Percentiles rank a stretch among this genome's conserved stretches.
Evolutionary conservation across 2,113 vertebrate genomes (phyloP).

Genomic region (Cyanocitta stelleri): DNA sequence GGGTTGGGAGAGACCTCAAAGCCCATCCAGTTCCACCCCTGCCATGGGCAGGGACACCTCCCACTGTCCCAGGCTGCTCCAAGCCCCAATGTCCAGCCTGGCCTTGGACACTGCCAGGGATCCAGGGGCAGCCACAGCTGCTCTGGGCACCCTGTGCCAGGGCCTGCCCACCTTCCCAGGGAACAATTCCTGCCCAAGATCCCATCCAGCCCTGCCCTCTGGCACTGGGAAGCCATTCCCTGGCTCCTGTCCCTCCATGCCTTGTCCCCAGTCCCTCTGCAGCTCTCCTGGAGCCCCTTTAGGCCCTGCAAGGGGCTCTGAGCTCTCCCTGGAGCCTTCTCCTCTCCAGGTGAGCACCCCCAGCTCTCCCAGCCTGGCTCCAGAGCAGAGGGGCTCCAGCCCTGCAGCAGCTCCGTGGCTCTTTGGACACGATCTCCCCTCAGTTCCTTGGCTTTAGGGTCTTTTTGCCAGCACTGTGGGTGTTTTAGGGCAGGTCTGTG

Average conservation of each 20-base stretch:
- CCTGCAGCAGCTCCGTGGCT: rapidly evolving
- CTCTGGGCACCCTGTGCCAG: background rate
- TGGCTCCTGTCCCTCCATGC: background rate
- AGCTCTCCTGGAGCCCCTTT: background rate
- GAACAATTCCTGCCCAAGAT: background rate
- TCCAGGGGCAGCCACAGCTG: background rate
- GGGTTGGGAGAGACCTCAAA: background rate
- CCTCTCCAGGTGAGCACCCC: background rate
- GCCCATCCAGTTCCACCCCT: rapidly evolving
- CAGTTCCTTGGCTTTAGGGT: background rate
- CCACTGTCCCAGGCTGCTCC: background rate
- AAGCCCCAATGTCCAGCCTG: background rate
- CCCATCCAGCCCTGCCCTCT: background rate
- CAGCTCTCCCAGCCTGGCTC: background rate
- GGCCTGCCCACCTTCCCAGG: background rate
- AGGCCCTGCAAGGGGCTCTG: background rate
- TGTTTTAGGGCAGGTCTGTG: background rate
- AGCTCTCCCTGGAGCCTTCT: background rate
- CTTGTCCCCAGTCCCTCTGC: background rate
- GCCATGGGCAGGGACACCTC: background rate
- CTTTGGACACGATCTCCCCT: background rate
- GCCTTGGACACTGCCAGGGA: background rate
- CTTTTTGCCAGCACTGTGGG: rapidly evolving
- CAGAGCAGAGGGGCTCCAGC: background rate
- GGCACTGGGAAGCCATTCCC: background rate